Conservation (phyloP, 30 jellyfish, hydroid and myxozoan genomes). For the Morbakka virulenta region DNA sequence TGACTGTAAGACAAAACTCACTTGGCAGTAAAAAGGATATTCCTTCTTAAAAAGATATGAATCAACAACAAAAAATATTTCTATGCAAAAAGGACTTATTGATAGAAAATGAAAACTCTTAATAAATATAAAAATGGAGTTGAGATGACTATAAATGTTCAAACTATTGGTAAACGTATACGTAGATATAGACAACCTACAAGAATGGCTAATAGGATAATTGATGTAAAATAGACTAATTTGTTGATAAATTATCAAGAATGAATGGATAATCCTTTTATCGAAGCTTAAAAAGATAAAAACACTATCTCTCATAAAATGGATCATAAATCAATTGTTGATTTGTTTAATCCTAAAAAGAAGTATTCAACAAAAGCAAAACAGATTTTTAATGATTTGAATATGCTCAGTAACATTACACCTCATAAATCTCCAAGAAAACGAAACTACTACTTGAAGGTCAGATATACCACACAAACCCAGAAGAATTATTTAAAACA, state of each 20-base stretch:
- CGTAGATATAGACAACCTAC: slow-evolving; percentile 8
- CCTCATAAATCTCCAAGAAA: too few relatives aligned
- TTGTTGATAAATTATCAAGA: slow-evolving; percentile 2
- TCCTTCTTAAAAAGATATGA: too few relatives aligned
- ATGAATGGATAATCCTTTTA: not conserved
- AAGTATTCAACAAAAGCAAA: too few relatives aligned
- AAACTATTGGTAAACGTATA: not conserved
- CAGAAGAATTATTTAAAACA: slow-evolving; percentile 5
- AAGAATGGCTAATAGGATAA: slow-evolving; percentile 1
- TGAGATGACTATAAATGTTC: too few relatives aligned
- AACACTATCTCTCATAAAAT: slow-evolving; percentile 1
- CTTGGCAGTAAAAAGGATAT: too few relatives aligned
- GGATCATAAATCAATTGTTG: slow-evolving; percentile 21
- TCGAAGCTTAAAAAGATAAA: slow-evolving; percentile 23
- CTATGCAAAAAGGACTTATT: too few relatives aligned
- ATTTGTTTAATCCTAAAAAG: slow-evolving; percentile 27
- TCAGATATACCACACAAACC: slow-evolving; percentile 15
- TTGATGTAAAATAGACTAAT: slow-evolving; percentile 8
- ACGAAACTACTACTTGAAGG: slow-evolving; percentile 13
- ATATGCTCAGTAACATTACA: too few relatives aligned
- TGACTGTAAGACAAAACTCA: too few relatives aligned
- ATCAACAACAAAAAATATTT: too few relatives aligned
- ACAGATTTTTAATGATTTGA: too few relatives aligned
- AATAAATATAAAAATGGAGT: too few relatives aligned
- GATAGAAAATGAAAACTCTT: too few relatives aligned